These are phyloP conservation scores for Leucopsar rothschildi DNA, from an alignment of 2,113 vertebrate genomes.

Conservation along the genomic window DNA sequence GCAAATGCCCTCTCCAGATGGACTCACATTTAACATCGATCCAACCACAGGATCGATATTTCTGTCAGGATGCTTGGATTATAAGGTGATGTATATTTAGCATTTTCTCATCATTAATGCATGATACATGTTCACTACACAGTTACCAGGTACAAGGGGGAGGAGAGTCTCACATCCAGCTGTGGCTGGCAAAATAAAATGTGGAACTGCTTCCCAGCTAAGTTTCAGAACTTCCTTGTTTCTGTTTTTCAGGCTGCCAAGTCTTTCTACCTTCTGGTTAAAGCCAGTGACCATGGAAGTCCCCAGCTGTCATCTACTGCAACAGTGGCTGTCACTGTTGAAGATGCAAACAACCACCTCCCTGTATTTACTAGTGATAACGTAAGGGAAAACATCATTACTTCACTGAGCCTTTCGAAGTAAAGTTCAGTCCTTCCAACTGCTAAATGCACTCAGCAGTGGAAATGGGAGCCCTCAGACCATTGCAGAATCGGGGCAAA, in stretches of 20 bases:
- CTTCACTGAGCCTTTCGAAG: not conserved
- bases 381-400: not conserved
- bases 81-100: not conserved
- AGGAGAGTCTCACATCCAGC: not conserved
- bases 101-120: not conserved
- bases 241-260: not conserved
- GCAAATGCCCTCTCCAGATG: not conserved
- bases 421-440: not conserved
- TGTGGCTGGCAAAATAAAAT: not conserved
- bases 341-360: not conserved
- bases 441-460: not conserved
- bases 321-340: not conserved
- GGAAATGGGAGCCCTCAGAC: not conserved
- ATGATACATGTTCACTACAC: not conserved
- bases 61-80: not conserved
- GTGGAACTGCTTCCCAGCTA: not conserved
- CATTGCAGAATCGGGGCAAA: not conserved
- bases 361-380: not conserved
- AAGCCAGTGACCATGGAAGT: not conserved
- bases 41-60: not conserved
- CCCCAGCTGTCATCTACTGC: not conserved
- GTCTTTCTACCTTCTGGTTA: not conserved
- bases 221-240: not conserved
- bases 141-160: not conserved
- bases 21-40: not conserved